Evolutionary conservation across 2,797 vertebrate species (phyloP).

Genomic region (Rhynchonycteris naso): DNA sequence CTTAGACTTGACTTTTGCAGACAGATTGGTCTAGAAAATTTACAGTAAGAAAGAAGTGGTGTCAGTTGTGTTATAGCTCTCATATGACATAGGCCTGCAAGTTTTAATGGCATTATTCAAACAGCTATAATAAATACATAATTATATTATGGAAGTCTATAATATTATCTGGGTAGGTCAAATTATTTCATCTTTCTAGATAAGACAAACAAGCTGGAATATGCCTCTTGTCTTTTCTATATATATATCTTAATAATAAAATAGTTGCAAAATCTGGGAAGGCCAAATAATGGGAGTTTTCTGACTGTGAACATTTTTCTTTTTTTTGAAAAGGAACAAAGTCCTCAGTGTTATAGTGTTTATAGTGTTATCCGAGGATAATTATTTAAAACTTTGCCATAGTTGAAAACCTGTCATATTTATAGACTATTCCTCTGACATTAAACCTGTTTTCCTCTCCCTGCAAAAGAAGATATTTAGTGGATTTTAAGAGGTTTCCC

Average conservation of each 20-base stretch:
- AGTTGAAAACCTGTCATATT: constrained; percentile 24
- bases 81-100: neutral
- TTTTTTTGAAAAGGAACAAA: neutral
- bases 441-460: constrained; percentile 40
- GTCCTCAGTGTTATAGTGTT: neutral
- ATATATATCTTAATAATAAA: neutral
- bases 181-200: neutral
- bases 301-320: neutral
- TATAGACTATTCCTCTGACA: constrained; percentile 7
- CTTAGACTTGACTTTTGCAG: neutral
- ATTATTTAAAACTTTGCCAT: constrained; percentile 41
- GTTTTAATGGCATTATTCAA: constrained; percentile 1
- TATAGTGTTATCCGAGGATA: neutral
- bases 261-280: neutral
- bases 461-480: constrained; percentile 80
- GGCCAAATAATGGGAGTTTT: neutral
- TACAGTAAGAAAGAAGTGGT: neutral
- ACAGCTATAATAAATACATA: neutral
- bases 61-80: neutral
- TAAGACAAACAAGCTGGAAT: neutral
- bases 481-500: constrained; percentile 82
- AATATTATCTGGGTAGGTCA: neutral
- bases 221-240: neutral
- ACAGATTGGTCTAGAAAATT: neutral
- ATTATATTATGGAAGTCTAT: neutral